Conservation (phyloP, 2,797 vertebrate species). For the Pelochelys cantorii region DNA sequence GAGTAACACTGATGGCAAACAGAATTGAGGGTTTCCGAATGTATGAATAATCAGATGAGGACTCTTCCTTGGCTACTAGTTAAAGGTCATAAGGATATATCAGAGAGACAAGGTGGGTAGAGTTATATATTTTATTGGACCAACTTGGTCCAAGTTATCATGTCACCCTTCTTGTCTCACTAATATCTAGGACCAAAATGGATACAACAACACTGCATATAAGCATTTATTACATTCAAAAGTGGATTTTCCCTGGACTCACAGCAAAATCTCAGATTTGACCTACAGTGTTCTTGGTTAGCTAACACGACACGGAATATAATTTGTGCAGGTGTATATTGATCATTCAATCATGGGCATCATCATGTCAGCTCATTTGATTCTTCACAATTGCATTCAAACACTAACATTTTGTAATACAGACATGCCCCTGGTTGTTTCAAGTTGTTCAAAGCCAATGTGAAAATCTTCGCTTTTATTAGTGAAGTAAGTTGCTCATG, state of each 20-base stretch:
- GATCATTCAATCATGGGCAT: conserved; percentile 43
- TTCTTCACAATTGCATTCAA: conserved; percentile 9
- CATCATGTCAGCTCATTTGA: conserved; percentile 35
- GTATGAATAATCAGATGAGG: conserved; percentile 22
- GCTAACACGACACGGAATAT: background rate
- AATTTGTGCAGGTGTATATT: conserved; percentile 47
- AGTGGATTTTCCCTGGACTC: conserved; percentile 35
- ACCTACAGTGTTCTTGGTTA: background rate
- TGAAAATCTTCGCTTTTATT: background rate
- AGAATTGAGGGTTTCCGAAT: background rate
- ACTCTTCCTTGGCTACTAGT: conserved; percentile 27
- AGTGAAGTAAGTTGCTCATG: background rate
- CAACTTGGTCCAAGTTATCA: background rate
- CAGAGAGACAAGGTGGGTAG: background rate
- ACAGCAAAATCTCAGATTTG: conserved; percentile 43
- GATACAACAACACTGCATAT: background rate
- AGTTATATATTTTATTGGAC: background rate
- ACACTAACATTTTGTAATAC: background rate
- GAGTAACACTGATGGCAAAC: conserved; percentile 12
- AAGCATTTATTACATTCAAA: conserved; percentile 56
- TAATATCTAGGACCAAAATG: background rate
- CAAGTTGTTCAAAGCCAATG: background rate
- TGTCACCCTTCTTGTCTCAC: background rate
- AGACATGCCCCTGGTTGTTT: background rate
- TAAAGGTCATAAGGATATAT: background rate